Evolutionary conservation across 2,888 invertebrate species (phyloP).

Genomic region (Pycnomerus fuliginosus): DNA sequence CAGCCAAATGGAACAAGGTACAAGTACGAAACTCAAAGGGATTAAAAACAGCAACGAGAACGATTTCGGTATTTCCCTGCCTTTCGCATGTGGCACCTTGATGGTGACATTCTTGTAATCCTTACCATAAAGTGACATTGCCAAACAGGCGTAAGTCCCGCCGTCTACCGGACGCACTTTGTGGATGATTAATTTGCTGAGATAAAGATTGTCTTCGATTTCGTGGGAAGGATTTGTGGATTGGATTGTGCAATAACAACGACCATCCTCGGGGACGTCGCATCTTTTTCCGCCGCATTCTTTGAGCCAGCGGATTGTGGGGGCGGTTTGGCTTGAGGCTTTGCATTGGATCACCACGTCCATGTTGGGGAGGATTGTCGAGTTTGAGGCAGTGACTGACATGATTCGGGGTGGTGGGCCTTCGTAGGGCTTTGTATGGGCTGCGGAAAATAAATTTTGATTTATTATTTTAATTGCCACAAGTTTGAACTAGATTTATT

Average conservation of each 20-base stretch:
- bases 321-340: conserved; percentile 43
- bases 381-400: conserved; percentile 40
- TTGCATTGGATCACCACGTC: conserved; percentile 47
- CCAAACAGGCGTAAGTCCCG: conserved; percentile 47
- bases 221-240: conserved; percentile 28
- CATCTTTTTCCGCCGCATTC: conserved; percentile 42
- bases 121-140: conserved; percentile 43
- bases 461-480: neutral
- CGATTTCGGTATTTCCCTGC: conserved; percentile 28
- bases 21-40: conserved; percentile 42
- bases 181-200: conserved; percentile 46
- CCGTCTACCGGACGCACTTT: conserved; percentile 42
- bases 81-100: conserved; percentile 31
- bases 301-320: conserved; percentile 48
- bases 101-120: conserved; percentile 42
- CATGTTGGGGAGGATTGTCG: conserved; percentile 39
- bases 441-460: conserved; percentile 30
- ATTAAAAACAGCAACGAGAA: conserved; percentile 45
- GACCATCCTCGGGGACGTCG: conserved; percentile 39
- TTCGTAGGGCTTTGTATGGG: conserved; percentile 29
- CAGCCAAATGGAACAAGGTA: conserved; percentile 44
- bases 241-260: conserved; percentile 38
- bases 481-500: too few relatives aligned
- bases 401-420: conserved; percentile 40
- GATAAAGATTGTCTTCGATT: conserved; percentile 39